phyloP scores from a whole-genome alignment of 1,140 invertebrate genomes.

The Andricus grossulariae region DNA sequence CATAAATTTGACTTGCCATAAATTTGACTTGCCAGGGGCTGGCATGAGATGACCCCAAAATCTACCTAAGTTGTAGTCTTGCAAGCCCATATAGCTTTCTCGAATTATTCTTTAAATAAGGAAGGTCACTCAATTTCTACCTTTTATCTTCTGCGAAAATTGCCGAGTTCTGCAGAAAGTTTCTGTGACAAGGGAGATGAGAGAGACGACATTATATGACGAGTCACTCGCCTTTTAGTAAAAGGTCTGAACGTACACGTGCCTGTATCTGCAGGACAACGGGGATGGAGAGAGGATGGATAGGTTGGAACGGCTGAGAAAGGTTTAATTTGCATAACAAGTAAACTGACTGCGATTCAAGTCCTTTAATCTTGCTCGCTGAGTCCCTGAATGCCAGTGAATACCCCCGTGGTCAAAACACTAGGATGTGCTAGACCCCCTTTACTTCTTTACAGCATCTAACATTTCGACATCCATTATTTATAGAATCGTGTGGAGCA shows the following conservation, averaged over 20 bases:
- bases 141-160: constrained; percentile 11
- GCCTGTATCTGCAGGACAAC: constrained; percentile 30
- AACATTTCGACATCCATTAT: constrained; percentile 46
- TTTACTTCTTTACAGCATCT: constrained; percentile 40
- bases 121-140: not conserved
- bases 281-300: constrained; percentile 47
- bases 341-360: constrained; percentile 57
- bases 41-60: no score
- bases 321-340: constrained; percentile 60
- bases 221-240: constrained; percentile 13
- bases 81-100: no score
- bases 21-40: no score
- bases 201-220: constrained; percentile 6
- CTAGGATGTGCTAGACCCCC: constrained; percentile 47
- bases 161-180: constrained; percentile 10
- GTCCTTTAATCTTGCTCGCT: constrained; percentile 56
- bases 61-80: no score
- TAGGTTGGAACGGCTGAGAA: constrained; percentile 49
- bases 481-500: constrained; percentile 9
- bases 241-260: constrained; percentile 9
- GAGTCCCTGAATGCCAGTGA: constrained; percentile 40
- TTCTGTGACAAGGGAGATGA: constrained; percentile 22
- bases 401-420: constrained; percentile 42
- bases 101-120: not conserved
- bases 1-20: no score